Evolutionary conservation across 2,797 vertebrate species (phyloP).

Genomic region (Cuculus canorus): DNA sequence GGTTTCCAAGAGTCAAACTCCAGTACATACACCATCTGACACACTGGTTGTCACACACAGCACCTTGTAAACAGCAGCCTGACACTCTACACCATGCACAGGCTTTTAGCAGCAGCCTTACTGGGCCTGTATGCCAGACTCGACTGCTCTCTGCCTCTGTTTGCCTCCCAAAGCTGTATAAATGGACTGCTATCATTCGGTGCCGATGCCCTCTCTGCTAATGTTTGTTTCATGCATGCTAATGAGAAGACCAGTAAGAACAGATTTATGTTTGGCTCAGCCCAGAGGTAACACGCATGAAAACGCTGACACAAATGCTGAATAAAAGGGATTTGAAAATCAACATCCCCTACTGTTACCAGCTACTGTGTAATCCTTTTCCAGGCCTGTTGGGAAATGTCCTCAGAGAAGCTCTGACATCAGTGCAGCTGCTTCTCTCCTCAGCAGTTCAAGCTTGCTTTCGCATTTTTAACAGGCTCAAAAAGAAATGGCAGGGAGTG

Average conservation of each 20-base stretch:
- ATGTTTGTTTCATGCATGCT: constrained; percentile 50
- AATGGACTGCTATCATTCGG: neutral
- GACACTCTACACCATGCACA: neutral
- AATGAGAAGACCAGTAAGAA: constrained; percentile 51
- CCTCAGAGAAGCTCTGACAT: constrained; percentile 46
- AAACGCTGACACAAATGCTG: constrained; percentile 69
- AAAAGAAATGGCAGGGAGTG: neutral
- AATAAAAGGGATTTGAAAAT: constrained; percentile 69
- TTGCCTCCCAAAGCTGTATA: neutral
- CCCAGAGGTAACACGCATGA: constrained; percentile 56
- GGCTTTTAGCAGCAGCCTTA: neutral
- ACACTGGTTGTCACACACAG: neutral
- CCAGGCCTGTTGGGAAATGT: constrained; percentile 57
- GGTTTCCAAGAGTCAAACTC: neutral
- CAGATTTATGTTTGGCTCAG: constrained; percentile 44
- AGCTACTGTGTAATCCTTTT: constrained; percentile 60
- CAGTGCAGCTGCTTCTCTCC: constrained; percentile 40
- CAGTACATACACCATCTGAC: neutral
- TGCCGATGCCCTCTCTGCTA: neutral
- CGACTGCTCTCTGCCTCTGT: neutral
- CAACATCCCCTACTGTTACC: constrained; percentile 64
- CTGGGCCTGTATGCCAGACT: neutral
- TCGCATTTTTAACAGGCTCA: neutral
- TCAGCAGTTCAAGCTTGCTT: constrained; percentile 37
- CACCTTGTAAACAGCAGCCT: neutral